Base-by-base conservation (phyloP, 2,113 vertebrate genomes). In the Gadus chalcogrammus region DNA sequence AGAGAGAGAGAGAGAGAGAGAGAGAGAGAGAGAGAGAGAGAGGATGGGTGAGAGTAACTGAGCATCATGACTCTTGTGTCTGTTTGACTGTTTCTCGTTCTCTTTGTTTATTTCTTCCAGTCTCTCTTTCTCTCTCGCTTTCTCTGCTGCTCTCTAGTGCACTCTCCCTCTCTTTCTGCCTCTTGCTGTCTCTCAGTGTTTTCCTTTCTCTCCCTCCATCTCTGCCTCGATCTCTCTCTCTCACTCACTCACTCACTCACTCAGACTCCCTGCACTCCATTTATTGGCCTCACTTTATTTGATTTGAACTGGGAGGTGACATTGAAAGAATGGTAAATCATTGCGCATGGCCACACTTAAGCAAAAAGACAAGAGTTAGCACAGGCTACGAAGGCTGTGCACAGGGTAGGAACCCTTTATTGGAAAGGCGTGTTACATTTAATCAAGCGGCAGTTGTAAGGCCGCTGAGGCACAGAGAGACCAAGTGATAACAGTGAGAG, bases 221-320 rank as follows among this genome's bases (percentile, higher is more conserved):
- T 42, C 35, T 69, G 52, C 60, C 61, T 61, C 16, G 31, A 31
- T 63, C 35, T 74, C 22, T 63, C 24, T 53, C 48, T 58, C 67
- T 17, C 31, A 48, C 48, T 58, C 67, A 70, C 56, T 55, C 42
- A 48, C 62, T 68, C 78, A 77, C 76, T 80, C 71, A 48, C 70
- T 76, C 31, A 15, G 5, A 35, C n/a, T 58, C 74, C 76, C 77
- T 76, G 72, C 73, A 82, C 77, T 78, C 73, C 70, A 70, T 85
- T 83, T 80, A 76, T 73, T 81, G 82, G 79, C 80, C 55, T 18
- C 24, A 59, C 52, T 84, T 85, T 81, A 85, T 88, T 84, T 77
- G 74, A 87, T 87, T 84, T 81, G 42, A 48, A 48, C 42, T 13
- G 42, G 31, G 31, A 31, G 31, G 42, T 48, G 42, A 48, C 42